phyloP scores from a whole-genome alignment of 2,888 invertebrate genomes.

The Lamellibrachia columna region DNA sequence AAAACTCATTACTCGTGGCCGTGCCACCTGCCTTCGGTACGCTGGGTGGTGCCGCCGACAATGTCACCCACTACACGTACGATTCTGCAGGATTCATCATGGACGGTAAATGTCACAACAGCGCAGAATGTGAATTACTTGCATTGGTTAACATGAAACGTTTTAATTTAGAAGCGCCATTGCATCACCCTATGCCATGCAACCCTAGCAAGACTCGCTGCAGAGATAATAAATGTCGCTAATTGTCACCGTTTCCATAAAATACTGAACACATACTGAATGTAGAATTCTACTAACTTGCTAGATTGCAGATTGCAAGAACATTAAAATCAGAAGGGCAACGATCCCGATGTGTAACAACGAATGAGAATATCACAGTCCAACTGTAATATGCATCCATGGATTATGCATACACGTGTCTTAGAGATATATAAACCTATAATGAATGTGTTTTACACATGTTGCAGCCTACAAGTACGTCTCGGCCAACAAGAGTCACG shows the following conservation, averaged over 20 bases:
- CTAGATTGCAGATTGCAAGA: too few species aligned
- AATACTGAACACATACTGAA: too few species aligned
- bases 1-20: background rate
- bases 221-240: too few species aligned
- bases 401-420: background rate
- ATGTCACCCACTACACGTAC: background rate
- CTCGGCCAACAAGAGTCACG: background rate
- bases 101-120: background rate
- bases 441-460: background rate
- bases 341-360: background rate
- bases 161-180: background rate
- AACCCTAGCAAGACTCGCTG: background rate
- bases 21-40: background rate
- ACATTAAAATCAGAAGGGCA: background rate
- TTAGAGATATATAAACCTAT: too few species aligned
- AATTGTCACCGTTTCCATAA: background rate
- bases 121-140: background rate
- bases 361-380: background rate
- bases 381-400: background rate
- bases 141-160: background rate
- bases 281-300: too few species aligned
- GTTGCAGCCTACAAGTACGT: background rate
- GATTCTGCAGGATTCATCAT: background rate
- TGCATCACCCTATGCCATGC: background rate
- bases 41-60: background rate